phyloP scores from a whole-genome alignment of 2,113 vertebrate species.

The Pseudorasbora parva region DNA sequence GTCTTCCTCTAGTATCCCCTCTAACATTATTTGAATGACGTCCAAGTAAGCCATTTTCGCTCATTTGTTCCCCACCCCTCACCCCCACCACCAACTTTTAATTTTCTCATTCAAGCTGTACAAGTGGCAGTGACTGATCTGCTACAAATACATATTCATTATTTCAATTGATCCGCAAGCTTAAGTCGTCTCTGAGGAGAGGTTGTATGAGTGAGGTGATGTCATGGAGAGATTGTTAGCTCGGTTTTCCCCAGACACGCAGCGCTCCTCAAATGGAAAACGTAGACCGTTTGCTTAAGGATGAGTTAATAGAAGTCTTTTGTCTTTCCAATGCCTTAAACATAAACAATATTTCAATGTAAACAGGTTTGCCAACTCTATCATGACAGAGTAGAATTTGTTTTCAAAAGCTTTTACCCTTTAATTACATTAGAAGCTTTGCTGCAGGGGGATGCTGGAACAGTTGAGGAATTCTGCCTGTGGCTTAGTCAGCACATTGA shows the following conservation, averaged over 20 bases:
- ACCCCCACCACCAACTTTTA: conserved; percentile 28
- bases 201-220: conserved; percentile 18
- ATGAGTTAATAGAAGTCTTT: conserved; percentile 27
- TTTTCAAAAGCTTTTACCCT: conserved; percentile 56
- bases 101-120: conserved; percentile 49
- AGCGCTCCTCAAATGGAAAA: neutral
- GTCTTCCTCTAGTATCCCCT: conserved; percentile 20
- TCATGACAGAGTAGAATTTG: conserved; percentile 45
- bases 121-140: conserved; percentile 42
- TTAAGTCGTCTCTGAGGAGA: conserved; percentile 52
- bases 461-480: conserved; percentile 50
- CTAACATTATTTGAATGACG: conserved; percentile 52
- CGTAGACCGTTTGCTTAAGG: conserved; percentile 8
- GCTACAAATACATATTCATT: conserved; percentile 64
- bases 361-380: conserved; percentile 29
- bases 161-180: conserved; percentile 61
- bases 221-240: conserved; percentile 7
- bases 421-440: conserved; percentile 62
- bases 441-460: conserved; percentile 42
- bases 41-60: conserved; percentile 50
- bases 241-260: neutral
- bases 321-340: conserved; percentile 19
- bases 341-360: conserved; percentile 18
- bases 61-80: conserved; percentile 33
- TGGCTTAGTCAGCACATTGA: conserved; percentile 61